Conservation (phyloP, 2,888 invertebrate genomes). For the Amphipyra tragopoginis region DNA sequence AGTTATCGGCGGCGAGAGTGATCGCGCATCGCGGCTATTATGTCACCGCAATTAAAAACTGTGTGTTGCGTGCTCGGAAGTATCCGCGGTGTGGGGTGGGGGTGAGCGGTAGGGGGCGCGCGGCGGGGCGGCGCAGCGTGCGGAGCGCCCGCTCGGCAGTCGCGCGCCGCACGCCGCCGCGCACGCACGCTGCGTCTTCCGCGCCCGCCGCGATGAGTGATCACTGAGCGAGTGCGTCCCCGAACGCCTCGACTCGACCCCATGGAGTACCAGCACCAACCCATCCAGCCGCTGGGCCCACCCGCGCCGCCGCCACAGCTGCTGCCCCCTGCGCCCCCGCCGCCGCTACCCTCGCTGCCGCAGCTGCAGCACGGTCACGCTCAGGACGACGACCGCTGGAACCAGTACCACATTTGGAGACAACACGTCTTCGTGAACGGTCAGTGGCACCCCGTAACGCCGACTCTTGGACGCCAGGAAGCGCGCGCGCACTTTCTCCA, state of each 20-base stretch:
- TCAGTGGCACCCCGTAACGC: constrained; percentile 81
- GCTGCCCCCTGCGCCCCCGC: constrained; percentile 89
- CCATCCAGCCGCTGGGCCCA: constrained; percentile 90
- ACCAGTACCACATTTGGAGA: constrained; percentile 94
- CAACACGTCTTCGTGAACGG: constrained; percentile 95
- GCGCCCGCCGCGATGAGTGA: constrained; percentile 83
- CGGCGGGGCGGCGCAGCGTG: constrained; percentile 59
- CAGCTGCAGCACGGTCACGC: constrained; percentile 91
- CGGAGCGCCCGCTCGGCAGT: constrained; percentile 70
- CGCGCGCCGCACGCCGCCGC: constrained; percentile 74
- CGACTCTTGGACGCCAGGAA: constrained; percentile 54
- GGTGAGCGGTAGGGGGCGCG: constrained; percentile 43
- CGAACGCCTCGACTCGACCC: constrained; percentile 71
- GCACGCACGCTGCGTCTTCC: constrained; percentile 71
- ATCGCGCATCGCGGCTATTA: constrained; percentile 75
- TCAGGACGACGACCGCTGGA: constrained; percentile 92
- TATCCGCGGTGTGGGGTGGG: constrained; percentile 36
- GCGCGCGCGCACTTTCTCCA: constrained; percentile 77
- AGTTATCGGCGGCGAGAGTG: constrained; percentile 76
- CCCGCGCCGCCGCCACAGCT: constrained; percentile 92
- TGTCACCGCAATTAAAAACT: constrained; percentile 78
- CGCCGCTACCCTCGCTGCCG: constrained; percentile 91
- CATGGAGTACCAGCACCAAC: constrained; percentile 88
- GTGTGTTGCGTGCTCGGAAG: constrained; percentile 66
- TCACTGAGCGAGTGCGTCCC: constrained; percentile 76